Evolutionary conservation across 2,113 vertebrate genomes (phyloP).

Genomic region (Aplodontia rufa): DNA sequence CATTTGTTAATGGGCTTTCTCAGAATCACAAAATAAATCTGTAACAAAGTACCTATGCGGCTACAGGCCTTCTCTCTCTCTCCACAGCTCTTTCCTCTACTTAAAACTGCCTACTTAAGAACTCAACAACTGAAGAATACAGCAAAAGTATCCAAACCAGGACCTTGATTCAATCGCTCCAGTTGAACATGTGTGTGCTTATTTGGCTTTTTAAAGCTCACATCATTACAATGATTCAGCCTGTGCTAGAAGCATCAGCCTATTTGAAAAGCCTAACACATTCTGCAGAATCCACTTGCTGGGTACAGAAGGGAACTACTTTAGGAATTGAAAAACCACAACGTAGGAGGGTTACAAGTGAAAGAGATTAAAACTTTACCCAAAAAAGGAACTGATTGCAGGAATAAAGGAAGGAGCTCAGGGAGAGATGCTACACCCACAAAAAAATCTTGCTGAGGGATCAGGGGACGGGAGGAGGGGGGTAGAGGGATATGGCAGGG

Average conservation of each 20-base stretch:
- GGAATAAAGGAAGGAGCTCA: neutral
- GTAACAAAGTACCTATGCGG: neutral
- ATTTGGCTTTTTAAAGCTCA: neutral
- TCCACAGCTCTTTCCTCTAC: neutral
- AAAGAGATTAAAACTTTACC: neutral
- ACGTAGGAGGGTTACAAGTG: neutral
- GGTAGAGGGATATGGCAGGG: too few relatives aligned
- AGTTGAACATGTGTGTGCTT: neutral
- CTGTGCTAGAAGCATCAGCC: neutral
- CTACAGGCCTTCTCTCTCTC: neutral
- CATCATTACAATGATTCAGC: neutral
- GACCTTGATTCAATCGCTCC: neutral
- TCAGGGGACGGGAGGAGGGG: too few relatives aligned
- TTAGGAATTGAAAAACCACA: neutral
- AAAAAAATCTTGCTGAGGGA: too few relatives aligned
- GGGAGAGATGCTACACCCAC: neutral
- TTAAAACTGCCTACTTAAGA: neutral
- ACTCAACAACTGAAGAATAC: neutral
- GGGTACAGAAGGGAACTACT: neutral
- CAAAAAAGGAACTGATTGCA: conserved; percentile 1
- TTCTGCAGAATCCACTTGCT: conserved; percentile 25
- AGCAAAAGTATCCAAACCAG: neutral
- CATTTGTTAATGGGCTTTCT: neutral
- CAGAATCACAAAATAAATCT: neutral
- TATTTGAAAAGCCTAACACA: neutral